Evolutionary conservation across 2,113 vertebrate species (phyloP).

Genomic region (Pao palembangensis): DNA sequence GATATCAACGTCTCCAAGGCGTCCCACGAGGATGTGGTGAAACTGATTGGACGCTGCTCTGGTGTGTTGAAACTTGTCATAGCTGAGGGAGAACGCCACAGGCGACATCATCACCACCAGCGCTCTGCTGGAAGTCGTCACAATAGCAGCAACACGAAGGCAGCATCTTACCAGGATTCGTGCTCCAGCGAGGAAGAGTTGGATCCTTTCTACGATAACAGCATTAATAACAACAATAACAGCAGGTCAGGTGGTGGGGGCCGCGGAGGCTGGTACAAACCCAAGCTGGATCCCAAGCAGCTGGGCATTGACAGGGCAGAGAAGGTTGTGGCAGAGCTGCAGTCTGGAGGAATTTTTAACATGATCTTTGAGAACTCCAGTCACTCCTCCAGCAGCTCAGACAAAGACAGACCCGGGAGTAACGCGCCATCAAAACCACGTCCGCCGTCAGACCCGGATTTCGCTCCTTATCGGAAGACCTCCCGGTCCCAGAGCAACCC

Average conservation of each 20-base stretch:
- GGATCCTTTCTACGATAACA: slow-evolving; percentile 79
- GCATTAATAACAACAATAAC: slow-evolving; percentile 69
- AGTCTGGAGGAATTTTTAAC: slow-evolving; percentile 92
- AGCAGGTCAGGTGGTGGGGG: slow-evolving; percentile 49
- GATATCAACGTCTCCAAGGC: slow-evolving; percentile 93
- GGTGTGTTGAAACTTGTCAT: slow-evolving; percentile 88
- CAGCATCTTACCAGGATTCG: slow-evolving; percentile 73
- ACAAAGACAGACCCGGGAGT: slow-evolving; percentile 74
- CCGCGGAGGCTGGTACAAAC: slow-evolving; percentile 78
- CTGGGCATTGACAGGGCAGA: slow-evolving; percentile 92
- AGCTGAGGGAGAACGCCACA: slow-evolving; percentile 75
- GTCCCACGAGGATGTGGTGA: slow-evolving; percentile 96
- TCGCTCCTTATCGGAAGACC: slow-evolving; percentile 57
- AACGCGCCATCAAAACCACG: slow-evolving; percentile 69
- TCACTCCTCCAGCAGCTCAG: slow-evolving; percentile 76
- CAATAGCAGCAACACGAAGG: slow-evolving; percentile 50
- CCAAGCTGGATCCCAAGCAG: slow-evolving; percentile 86
- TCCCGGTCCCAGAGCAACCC: slow-evolving; percentile 64
- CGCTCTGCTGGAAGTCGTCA: slow-evolving; percentile 42
- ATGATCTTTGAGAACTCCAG: slow-evolving; percentile 94
- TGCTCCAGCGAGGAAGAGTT: slow-evolving; percentile 94
- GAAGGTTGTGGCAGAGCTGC: slow-evolving; percentile 93
- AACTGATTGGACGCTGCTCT: slow-evolving; percentile 91
- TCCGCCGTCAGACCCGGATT: slow-evolving; percentile 77
- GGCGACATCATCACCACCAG: slow-evolving; percentile 60